Conservation (phyloP, 2,797 vertebrate species). For the Miichthys miiuy region DNA sequence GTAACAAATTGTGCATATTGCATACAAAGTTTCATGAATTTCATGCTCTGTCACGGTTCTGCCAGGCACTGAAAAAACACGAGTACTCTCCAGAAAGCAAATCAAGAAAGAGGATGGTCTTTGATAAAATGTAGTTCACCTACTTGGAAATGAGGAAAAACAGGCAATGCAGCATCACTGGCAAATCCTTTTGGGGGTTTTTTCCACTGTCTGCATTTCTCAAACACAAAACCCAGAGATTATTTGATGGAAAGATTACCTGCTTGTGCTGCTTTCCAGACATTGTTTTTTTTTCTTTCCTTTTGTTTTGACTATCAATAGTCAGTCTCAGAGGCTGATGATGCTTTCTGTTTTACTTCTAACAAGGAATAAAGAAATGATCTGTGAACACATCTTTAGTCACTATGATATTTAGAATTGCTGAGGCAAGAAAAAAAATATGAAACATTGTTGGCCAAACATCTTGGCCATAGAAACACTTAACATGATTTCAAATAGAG, state of each 20-base stretch:
- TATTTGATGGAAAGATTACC: slow-evolving; percentile 13
- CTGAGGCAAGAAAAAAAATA: too few relatives aligned
- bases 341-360: not conserved
- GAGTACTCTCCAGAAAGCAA: slow-evolving; percentile 32
- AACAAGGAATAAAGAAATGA: not conserved
- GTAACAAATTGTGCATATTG: slow-evolving; percentile 35
- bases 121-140: slow-evolving; percentile 62
- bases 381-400: not conserved
- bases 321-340: slow-evolving; percentile 8
- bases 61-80: slow-evolving; percentile 38
- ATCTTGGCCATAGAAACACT: too few relatives aligned
- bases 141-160: slow-evolving; percentile 49
- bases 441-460: too few relatives aligned
- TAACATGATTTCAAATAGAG: too few relatives aligned
- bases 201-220: slow-evolving; percentile 36
- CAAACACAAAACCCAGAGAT: slow-evolving; percentile 15
- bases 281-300: not conserved
- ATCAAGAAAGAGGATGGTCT: slow-evolving; percentile 37
- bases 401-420: not conserved
- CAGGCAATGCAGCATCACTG: slow-evolving; percentile 18
- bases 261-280: slow-evolving; percentile 5
- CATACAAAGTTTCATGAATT: slow-evolving; percentile 35
- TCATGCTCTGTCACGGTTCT: slow-evolving; percentile 11
- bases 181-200: slow-evolving; percentile 11
- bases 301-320: slow-evolving; percentile 19